Percentiles rank a stretch among this genome's conserved stretches.
phyloP scores from a whole-genome alignment of 1,140 invertebrate species.

The Metaphire vulgaris region DNA sequence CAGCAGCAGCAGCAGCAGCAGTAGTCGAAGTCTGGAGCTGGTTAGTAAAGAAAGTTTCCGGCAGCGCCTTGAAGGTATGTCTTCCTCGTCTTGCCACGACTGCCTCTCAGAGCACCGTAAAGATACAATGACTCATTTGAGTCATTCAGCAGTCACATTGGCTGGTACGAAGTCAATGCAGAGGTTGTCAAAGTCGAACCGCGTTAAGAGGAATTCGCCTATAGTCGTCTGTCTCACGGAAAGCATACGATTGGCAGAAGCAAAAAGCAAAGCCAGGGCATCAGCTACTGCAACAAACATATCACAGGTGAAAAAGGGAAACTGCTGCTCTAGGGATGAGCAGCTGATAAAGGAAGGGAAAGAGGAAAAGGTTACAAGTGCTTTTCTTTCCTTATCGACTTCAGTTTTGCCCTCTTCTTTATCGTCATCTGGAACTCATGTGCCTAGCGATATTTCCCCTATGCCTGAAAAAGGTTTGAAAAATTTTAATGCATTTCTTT shows the following conservation, averaged over 20 bases:
- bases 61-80: conserved; percentile 36
- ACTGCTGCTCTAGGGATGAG: too few species aligned
- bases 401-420: not conserved
- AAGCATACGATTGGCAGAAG: conserved; percentile 25
- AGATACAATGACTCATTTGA: conserved; percentile 29
- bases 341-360: too few species aligned
- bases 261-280: conserved; percentile 25
- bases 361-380: not conserved
- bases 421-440: too few species aligned
- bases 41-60: conserved; percentile 39
- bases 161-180: too few species aligned
- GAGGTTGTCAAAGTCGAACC: conserved; percentile 32
- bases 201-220: conserved; percentile 41
- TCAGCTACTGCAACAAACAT: conserved; percentile 25
- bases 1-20: too few species aligned
- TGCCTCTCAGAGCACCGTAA: conserved; percentile 41
- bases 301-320: conserved; percentile 24
- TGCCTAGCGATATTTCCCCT: too few species aligned
- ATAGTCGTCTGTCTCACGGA: conserved; percentile 47
- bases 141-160: not conserved
- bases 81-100: conserved; percentile 41
- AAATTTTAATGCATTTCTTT: conserved; percentile 47
- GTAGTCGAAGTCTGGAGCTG: conserved; percentile 39
- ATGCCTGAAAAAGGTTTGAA: conserved; percentile 30
- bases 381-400: not conserved